phyloP scores from a whole-genome alignment of 1,140 invertebrate genomes.

The Dendroctonus ponderosae region DNA sequence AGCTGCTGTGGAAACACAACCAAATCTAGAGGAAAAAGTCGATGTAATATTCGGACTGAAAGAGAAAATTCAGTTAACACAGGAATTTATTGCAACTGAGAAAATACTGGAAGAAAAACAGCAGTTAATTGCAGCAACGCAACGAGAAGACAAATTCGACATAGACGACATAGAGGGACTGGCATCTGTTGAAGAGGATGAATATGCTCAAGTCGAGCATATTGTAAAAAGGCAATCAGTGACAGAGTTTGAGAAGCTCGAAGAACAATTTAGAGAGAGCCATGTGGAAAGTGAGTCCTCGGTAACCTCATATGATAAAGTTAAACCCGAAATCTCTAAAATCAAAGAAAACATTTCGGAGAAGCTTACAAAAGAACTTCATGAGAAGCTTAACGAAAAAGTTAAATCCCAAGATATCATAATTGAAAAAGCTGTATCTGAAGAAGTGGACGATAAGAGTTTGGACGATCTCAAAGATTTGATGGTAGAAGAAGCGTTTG shows the following conservation, averaged over 20 bases:
- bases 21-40: constrained; percentile 43
- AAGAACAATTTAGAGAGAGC: neutral
- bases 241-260: constrained; percentile 1
- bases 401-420: constrained; percentile 18
- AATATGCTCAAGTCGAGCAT: constrained; percentile 18
- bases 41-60: constrained; percentile 26
- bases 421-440: constrained; percentile 29
- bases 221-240: constrained; percentile 12
- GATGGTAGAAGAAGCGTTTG: constrained; percentile 27
- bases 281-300: neutral
- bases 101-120: constrained; percentile 7
- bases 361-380: constrained; percentile 26
- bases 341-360: constrained; percentile 31
- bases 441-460: constrained; percentile 28
- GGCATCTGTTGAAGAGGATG: constrained; percentile 15
- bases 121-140: neutral
- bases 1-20: constrained; percentile 59
- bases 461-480: constrained; percentile 27
- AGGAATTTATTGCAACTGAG: constrained; percentile 26
- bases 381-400: constrained; percentile 28
- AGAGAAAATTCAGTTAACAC: constrained; percentile 13
- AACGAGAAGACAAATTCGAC: neutral
- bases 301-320: too few relatives aligned
- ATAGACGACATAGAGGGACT: constrained; percentile 1
- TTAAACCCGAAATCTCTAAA: neutral